Base-by-base conservation (phyloP, 2,113 vertebrate species). In the Paramisgurnus dabryanus region DNA sequence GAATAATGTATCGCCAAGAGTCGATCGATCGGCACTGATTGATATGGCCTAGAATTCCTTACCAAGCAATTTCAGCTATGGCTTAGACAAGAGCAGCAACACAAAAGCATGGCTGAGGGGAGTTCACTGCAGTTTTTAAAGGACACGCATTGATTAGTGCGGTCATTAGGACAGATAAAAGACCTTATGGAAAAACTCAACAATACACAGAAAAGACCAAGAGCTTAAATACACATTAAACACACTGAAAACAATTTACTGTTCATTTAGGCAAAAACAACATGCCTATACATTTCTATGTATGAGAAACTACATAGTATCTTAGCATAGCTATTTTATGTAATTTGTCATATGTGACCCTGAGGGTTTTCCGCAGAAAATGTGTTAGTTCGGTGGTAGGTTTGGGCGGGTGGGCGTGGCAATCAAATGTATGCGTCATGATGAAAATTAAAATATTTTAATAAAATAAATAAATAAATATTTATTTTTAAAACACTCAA, bases 11-110 rank as follows among this genome's bases (percentile, higher is more conserved):
- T 81, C 73, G 70, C 80, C 74, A 64, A 61, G 73, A 15, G 39
- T 43, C 53, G 8, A 87, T 86, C 87, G 83, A 86, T 85, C 57
- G n/a, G 7, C 67, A 39, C 74, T 85, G 87, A 82, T 81, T 87
- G 84, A 85, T 87, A 61, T 39, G 67, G 72, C 73, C 34, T 11
- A 39, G 50, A 39, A 84, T 68, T 85, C 75, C 81, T 79, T 78
- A 86, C 63, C 71, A 63, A 84, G 76, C 81, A 75, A 74, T 74
- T 78, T 80, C 65, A 79, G 83, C 80, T 78, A 79, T 15, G 17
- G 69, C 78, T 22, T 12, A 11, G 47, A 49, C 40, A 57, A 67
- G 40, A 47, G n/a, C 69, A 49, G n/a, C 70, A 45, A 49, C 76
- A 80, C 63, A 45, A 69, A 78, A 55, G 70, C 12, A 47, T 57